These are phyloP conservation scores for Lagodon rhomboides DNA, from an alignment of 2,797 vertebrate genomes.

Conservation along the genomic window DNA sequence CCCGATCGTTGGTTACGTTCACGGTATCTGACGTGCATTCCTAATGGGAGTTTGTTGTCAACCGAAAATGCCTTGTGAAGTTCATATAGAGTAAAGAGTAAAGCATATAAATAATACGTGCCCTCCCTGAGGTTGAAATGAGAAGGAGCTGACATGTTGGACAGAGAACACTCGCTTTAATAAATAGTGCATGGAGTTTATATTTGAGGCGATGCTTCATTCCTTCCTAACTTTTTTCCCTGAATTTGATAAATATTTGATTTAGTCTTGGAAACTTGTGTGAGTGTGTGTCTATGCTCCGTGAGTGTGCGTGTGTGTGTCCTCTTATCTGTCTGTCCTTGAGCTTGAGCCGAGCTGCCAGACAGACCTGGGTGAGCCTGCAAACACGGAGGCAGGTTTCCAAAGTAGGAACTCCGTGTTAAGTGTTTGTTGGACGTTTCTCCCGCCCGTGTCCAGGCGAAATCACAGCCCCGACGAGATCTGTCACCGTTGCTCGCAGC, in stretches of 20 bases:
- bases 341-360: conserved; percentile 61
- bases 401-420: neutral
- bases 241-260: conserved; percentile 81
- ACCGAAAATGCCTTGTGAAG: conserved; percentile 21
- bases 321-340: conserved; percentile 79
- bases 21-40: conserved; percentile 41
- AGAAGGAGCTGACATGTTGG: conserved; percentile 12
- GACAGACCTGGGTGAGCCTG: conserved; percentile 60
- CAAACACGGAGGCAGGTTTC: conserved; percentile 49
- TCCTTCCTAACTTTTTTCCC: conserved; percentile 60
- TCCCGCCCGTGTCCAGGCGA: neutral
- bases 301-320: conserved; percentile 42
- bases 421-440: conserved; percentile 16
- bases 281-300: conserved; percentile 24
- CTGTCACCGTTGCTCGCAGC: conserved; percentile 1
- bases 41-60: conserved; percentile 25
- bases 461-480: conserved; percentile 6
- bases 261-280: conserved; percentile 60
- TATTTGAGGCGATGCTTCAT: conserved; percentile 45
- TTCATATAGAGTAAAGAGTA: conserved; percentile 8
- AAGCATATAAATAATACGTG: neutral
- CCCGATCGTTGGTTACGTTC: conserved; percentile 14
- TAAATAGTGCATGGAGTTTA: conserved; percentile 40
- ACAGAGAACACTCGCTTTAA: conserved; percentile 10
- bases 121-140: neutral